These are phyloP conservation scores for Shinisaurus crocodilurus DNA, from an alignment of 2,113 vertebrate species.

Conservation along the genomic window DNA sequence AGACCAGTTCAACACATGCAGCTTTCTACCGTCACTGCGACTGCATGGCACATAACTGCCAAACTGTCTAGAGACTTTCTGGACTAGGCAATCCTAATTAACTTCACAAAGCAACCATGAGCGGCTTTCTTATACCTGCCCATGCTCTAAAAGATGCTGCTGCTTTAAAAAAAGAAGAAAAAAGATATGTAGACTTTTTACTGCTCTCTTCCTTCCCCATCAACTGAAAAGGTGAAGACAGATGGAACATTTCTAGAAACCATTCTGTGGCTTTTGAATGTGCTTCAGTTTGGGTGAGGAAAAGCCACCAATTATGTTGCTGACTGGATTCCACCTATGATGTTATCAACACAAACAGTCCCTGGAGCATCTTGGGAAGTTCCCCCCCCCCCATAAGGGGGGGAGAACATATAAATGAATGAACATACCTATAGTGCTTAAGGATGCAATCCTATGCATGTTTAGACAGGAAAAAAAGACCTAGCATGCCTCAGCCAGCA, in stretches of 20 bases:
- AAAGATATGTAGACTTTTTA: not conserved
- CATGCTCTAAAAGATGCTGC: not conserved
- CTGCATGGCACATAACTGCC: not conserved
- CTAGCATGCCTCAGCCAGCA: too few species aligned
- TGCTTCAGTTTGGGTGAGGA: not conserved
- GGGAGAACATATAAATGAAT: not conserved
- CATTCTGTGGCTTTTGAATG: not conserved
- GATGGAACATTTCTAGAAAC: not conserved
- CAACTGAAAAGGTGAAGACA: not conserved
- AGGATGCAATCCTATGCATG: too few species aligned
- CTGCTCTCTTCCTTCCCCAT: not conserved
- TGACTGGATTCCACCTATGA: not conserved
- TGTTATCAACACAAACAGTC: not conserved
- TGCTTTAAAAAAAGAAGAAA: not conserved
- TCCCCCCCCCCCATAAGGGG: too few species aligned
- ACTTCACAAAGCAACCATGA: not conserved
- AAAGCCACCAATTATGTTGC: not conserved
- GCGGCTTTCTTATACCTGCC: not conserved
- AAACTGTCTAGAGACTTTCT: not conserved
- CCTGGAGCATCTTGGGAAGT: not conserved
- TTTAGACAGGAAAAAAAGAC: too few species aligned
- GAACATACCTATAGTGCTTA: not conserved
- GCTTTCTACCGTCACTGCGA: not conserved
- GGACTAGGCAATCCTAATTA: not conserved
- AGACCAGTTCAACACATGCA: not conserved